Evolutionary conservation across 2,797 vertebrate species (phyloP).

Genomic region (Hemibagrus guttatus): DNA sequence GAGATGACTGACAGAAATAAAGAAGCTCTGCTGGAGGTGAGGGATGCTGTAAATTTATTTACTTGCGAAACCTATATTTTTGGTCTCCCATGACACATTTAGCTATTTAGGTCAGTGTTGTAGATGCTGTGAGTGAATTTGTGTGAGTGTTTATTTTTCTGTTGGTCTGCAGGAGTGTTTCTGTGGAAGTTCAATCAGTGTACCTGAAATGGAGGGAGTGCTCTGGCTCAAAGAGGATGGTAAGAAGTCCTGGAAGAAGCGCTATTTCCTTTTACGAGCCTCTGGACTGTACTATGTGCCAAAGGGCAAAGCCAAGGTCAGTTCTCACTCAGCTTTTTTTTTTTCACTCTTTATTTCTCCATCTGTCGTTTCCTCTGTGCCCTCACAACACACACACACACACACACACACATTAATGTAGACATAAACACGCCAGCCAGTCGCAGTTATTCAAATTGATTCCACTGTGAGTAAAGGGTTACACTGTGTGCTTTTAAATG

Average conservation of each 20-base stretch:
- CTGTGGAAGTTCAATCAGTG: constrained; percentile 91
- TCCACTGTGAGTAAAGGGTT: neutral
- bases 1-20: constrained; percentile 99
- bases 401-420: neutral
- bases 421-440: neutral
- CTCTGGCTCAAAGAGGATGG: constrained; percentile 98
- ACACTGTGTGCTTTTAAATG: constrained; percentile 15
- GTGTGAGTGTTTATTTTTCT: constrained; percentile 6
- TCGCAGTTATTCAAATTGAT: neutral
- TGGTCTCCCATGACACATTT: neutral
- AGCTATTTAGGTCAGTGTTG: constrained; percentile 5
- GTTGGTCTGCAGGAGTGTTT: constrained; percentile 87
- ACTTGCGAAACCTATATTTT: neutral
- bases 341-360: constrained; percentile 13
- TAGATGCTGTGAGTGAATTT: constrained; percentile 11
- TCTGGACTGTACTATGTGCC: constrained; percentile 98
- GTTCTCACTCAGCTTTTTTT: constrained; percentile 22
- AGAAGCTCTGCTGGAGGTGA: constrained; percentile 94
- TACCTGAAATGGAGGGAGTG: constrained; percentile 96
- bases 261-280: constrained; percentile 94
- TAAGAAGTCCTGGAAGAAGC: constrained; percentile 99
- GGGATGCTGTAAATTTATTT: constrained; percentile 25
- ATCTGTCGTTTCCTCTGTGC: constrained; percentile 2
- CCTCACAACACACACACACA: neutral
- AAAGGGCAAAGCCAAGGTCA: constrained; percentile 90